Base-by-base conservation (phyloP, 2,797 vertebrate species). In the Alectoris magna region DNA sequence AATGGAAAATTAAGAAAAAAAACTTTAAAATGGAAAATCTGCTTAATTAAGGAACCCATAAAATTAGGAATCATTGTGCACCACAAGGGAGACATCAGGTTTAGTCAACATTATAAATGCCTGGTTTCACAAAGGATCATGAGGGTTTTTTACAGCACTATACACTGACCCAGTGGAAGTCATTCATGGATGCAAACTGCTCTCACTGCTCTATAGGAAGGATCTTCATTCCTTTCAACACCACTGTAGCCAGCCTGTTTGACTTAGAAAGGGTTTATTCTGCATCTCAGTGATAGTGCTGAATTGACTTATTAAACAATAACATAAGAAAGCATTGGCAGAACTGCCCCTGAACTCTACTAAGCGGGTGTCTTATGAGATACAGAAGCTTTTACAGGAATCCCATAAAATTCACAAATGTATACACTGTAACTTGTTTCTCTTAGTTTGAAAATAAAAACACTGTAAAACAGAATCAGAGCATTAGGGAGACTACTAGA, bases 11-110 rank as follows among this genome's bases (percentile, higher is more conserved):
- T 18, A 55, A 55, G 53, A 16, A 31, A 31, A 55, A 55, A 31
- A 53, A 11, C 53, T 55, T 55, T 55, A 55, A 29, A 82, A 79
- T 55, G 38, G 68, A 84, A 60, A 94, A 82, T 87, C 91, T 88
- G 77, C 71, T 90, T 93, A 88, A 92, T 80, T 93, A 91, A 90
- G 58, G 84, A 91, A 68, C 49, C 74, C 77, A 87, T 94, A 93
- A 94, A 93, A 88, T 74, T 51, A 82, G 75, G 84, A 94, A 80
- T 79, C 60, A 74, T 31, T 81, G 58, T 94, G 62, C 77, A 94
- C 58, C 41, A 56, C 34, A 34, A 71, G 41, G 55, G 88, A 84
- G 74, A 79, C 46, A 91, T 19, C 56, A 64, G 76, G 92, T 93
- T 90, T 76, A 91, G 74, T 87, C 83, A 79, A 81, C 63, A 66